Percentiles rank a stretch among this genome's conserved stretches.
Evolutionary conservation across 2,113 vertebrate species (phyloP).

Genomic region (Tympanuchus pallidicinctus): DNA sequence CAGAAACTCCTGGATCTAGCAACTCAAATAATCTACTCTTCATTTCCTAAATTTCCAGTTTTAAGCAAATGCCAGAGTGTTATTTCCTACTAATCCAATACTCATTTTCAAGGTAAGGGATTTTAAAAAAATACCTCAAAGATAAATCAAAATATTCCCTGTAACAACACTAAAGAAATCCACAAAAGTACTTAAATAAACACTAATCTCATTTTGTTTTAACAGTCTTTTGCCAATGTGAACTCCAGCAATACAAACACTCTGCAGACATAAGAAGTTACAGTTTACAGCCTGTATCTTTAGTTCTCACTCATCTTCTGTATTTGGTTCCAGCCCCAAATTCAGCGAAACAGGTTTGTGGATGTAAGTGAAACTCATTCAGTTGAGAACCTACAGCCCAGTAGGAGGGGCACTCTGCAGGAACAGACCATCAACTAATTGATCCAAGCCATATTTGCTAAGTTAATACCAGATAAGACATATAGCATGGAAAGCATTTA

Average conservation of each 20-base stretch:
- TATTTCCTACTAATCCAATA: background rate
- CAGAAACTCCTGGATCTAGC: background rate
- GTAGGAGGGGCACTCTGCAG: conserved; percentile 41
- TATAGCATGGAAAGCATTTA: conserved; percentile 3
- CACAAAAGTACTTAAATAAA: background rate
- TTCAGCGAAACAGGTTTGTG: conserved; percentile 19
- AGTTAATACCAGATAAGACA: conserved; percentile 59
- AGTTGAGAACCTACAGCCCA: conserved; percentile 22
- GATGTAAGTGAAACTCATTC: conserved; percentile 38
- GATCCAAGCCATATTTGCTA: conserved; percentile 35
- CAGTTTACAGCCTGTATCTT: background rate
- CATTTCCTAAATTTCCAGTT: background rate
- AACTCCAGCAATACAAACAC: background rate
- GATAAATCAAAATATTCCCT: background rate
- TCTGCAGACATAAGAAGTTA: background rate
- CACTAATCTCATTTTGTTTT: background rate
- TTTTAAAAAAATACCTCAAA: background rate
- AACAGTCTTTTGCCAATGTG: background rate
- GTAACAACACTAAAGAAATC: background rate
- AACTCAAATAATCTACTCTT: background rate
- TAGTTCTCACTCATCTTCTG: conserved; percentile 61
- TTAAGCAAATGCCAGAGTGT: background rate
- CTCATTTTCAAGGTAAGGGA: background rate
- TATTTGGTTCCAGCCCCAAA: conserved; percentile 37
- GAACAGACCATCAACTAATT: conserved; percentile 8